phyloP scores from a whole-genome alignment of 2,113 vertebrate genomes.

The Ophiodon elongatus region DNA sequence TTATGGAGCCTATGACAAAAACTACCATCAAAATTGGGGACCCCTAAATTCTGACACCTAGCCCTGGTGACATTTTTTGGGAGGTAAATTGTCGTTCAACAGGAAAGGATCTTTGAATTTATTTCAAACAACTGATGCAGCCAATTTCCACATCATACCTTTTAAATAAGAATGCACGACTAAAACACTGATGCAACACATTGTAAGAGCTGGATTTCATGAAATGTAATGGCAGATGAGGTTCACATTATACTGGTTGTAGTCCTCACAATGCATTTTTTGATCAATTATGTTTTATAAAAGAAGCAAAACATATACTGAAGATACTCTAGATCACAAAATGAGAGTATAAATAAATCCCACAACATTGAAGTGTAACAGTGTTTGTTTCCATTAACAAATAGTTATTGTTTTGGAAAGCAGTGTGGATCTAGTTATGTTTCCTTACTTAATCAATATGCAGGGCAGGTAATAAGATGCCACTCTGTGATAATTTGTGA shows the following conservation, averaged over 20 bases:
- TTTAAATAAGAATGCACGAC: background rate
- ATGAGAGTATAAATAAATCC: background rate
- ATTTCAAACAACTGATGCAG: background rate
- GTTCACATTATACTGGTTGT: background rate
- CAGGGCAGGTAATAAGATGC: background rate
- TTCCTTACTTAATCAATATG: background rate
- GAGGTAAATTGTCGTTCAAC: background rate
- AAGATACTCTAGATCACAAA: background rate
- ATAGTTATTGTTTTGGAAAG: background rate
- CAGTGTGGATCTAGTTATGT: background rate
- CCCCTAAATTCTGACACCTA: background rate
- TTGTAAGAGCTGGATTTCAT: background rate
- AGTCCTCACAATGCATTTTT: background rate
- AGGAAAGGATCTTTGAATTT: background rate
- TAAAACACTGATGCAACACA: constrained; percentile 39
- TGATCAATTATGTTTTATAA: background rate
- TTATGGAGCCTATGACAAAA: background rate
- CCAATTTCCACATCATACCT: background rate
- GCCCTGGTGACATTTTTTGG: background rate
- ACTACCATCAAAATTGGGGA: too few relatives aligned
- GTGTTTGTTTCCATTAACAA: background rate
- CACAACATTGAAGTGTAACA: background rate
- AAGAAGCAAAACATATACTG: background rate
- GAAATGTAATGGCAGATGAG: background rate
- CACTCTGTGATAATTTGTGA: background rate